Evolutionary conservation across 2,888 invertebrate species (phyloP).

Genomic region (Plagiodera versicolora): DNA sequence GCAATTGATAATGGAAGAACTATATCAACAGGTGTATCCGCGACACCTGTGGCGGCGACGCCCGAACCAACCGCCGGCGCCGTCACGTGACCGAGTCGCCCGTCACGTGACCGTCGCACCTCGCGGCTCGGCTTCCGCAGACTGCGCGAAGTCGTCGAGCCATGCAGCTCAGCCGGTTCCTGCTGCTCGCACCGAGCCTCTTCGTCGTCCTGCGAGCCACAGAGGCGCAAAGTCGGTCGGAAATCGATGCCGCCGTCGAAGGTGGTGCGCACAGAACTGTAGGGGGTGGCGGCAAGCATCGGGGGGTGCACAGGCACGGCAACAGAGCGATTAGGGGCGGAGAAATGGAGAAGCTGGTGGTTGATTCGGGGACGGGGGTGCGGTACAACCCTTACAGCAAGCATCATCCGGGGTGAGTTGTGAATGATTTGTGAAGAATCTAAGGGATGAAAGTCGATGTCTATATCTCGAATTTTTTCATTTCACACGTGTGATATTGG

Average conservation of each 20-base stretch:
- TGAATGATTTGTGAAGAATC: no score
- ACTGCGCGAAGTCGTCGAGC: slow-evolving; percentile 23
- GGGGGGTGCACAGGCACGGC: slow-evolving; percentile 9
- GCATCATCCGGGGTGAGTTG: slow-evolving; percentile 45
- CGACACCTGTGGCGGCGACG: neutral
- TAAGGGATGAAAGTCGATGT: no score
- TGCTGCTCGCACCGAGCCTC: neutral
- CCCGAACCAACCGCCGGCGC: no score
- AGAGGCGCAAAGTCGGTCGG: no score
- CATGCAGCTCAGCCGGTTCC: slow-evolving; percentile 18
- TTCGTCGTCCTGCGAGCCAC: no score
- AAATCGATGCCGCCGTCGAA: no score
- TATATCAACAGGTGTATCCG: no score
- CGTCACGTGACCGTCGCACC: slow-evolving; percentile 27
- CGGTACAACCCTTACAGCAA: slow-evolving; percentile 44
- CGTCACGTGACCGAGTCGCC: no score
- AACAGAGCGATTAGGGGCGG: slow-evolving; percentile 1
- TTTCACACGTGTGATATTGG: no score
- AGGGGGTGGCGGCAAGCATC: neutral
- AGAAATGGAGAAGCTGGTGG: slow-evolving; percentile 25
- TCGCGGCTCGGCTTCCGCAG: slow-evolving; percentile 3
- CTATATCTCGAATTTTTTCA: no score
- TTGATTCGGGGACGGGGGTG: slow-evolving; percentile 38
- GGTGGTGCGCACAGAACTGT: no score
- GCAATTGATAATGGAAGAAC: no score